Percentiles rank a stretch among this genome's conserved stretches.
Evolutionary conservation across 1,140 invertebrate species (phyloP).

Genomic region (Fopius arisanus): DNA sequence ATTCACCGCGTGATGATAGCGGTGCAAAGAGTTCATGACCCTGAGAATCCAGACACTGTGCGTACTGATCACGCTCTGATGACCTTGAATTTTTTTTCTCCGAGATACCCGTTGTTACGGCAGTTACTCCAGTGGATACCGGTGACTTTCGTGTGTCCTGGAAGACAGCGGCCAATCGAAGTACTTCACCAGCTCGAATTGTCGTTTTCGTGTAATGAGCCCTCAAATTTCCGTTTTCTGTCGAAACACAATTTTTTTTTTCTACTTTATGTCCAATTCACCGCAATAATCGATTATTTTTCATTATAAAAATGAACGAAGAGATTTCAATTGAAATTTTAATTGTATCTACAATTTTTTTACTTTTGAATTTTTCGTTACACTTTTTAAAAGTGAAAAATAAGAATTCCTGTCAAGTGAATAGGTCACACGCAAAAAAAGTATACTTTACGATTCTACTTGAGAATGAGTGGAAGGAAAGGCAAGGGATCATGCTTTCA

Average conservation of each 20-base stretch:
- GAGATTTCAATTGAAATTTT: too few species aligned
- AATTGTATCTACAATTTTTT: too few species aligned
- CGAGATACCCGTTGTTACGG: conserved; percentile 43
- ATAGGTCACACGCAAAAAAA: too few species aligned
- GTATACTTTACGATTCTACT: too few species aligned
- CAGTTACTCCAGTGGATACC: conserved; percentile 47
- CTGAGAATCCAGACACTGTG: conserved; percentile 63
- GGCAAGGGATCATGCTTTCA: conserved; percentile 46
- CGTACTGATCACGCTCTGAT: conserved; percentile 62
- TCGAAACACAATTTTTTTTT: not conserved
- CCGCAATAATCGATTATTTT: too few species aligned
- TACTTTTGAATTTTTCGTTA: too few species aligned
- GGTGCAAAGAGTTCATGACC: conserved; percentile 60
- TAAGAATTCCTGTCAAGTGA: too few species aligned
- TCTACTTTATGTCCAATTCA: too few species aligned
- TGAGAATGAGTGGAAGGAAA: conserved; percentile 28
- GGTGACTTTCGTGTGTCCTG: conserved; percentile 59
- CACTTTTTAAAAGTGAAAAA: too few species aligned
- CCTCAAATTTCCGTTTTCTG: conserved; percentile 59
- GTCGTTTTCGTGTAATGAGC: conserved; percentile 63
- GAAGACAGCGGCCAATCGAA: conserved; percentile 62
- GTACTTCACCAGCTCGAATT: conserved; percentile 58
- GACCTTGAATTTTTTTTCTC: conserved; percentile 59
- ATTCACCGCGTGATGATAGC: conserved; percentile 57
- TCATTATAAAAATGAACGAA: too few species aligned